A percentile compares a stretch with the other conserved stretches of the same genome.
Evolutionary conservation across 2,888 invertebrate genomes (phyloP).

Genomic region (Stenoptilia bipunctidactyla): DNA sequence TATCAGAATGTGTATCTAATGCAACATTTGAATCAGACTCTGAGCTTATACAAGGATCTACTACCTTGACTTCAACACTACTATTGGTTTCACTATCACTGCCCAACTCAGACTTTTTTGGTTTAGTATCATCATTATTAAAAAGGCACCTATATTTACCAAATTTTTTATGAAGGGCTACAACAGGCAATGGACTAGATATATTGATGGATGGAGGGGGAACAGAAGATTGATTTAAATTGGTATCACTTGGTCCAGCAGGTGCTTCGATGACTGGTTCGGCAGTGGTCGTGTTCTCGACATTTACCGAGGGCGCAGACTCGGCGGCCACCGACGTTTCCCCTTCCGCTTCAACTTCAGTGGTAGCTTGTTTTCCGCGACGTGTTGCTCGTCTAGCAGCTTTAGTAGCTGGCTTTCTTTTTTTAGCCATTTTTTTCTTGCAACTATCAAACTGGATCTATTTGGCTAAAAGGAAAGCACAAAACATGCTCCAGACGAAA

Average conservation of each 20-base stretch:
- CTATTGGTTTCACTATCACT: slow-evolving; percentile 66
- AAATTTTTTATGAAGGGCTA: slow-evolving; percentile 67
- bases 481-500: slow-evolving; percentile 10
- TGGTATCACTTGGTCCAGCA: slow-evolving; percentile 9
- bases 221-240: slow-evolving; percentile 8
- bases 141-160: slow-evolving; percentile 68
- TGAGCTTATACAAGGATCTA: slow-evolving; percentile 55
- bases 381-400: slow-evolving; percentile 44
- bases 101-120: slow-evolving; percentile 49
- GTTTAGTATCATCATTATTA: slow-evolving; percentile 43
- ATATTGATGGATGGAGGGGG: slow-evolving; percentile 19
- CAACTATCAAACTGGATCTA: slow-evolving; percentile 1
- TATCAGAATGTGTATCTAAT: slow-evolving; percentile 43
- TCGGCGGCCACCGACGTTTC: slow-evolving; percentile 31
- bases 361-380: slow-evolving; percentile 41
- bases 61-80: slow-evolving; percentile 51
- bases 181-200: slow-evolving; percentile 23
- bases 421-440: slow-evolving; percentile 44
- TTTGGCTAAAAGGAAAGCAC: slow-evolving; percentile 13
- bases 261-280: slow-evolving; percentile 18
- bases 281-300: slow-evolving; percentile 14
- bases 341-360: slow-evolving; percentile 26
- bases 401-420: slow-evolving; percentile 47
- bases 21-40: slow-evolving; percentile 64
- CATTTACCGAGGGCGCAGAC: slow-evolving; percentile 13